phyloP scores from a whole-genome alignment of 2,888 invertebrate genomes.

The Drosophila suboccidentalis region DNA sequence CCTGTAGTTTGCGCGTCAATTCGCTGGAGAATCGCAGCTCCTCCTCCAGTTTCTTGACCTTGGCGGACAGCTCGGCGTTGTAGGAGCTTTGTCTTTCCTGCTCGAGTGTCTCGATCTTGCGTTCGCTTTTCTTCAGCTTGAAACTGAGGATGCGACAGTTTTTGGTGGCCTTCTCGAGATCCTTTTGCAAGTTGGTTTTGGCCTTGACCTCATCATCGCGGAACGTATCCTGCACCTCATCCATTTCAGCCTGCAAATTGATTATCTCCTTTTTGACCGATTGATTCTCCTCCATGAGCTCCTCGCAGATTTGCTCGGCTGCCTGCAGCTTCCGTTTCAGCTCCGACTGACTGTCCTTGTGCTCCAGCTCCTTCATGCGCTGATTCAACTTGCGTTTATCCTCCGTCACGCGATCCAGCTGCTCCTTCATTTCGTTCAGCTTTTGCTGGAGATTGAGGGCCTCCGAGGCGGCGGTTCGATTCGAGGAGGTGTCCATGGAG shows the following conservation, averaged over 20 bases:
- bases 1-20: slow-evolving; percentile 89
- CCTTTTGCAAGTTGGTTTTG: slow-evolving; percentile 96
- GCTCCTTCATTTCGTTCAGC: slow-evolving; percentile 93
- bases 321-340: slow-evolving; percentile 93
- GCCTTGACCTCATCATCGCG: slow-evolving; percentile 99
- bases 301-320: slow-evolving; percentile 96
- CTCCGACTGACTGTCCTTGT: slow-evolving; percentile 88
- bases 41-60: slow-evolving; percentile 93
- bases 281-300: slow-evolving; percentile 98
- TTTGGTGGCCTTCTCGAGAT: slow-evolving; percentile 98
- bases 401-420: slow-evolving; percentile 92
- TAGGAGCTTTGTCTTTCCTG: slow-evolving; percentile 91
- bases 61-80: slow-evolving; percentile 88
- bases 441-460: slow-evolving; percentile 93
- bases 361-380: slow-evolving; percentile 91
- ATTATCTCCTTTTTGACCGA: slow-evolving; percentile 96
- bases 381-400: slow-evolving; percentile 91
- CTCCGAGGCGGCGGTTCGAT: slow-evolving; percentile 91
- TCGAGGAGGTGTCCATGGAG: slow-evolving; percentile 91
- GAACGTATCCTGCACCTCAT: slow-evolving; percentile 99
- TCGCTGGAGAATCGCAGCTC: slow-evolving; percentile 94
- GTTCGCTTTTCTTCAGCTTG: slow-evolving; percentile 97
- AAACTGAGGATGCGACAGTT: slow-evolving; percentile 99
- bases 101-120: slow-evolving; percentile 94
- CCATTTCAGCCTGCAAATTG: slow-evolving; percentile 98